phyloP scores from a whole-genome alignment of 2,113 vertebrate genomes.

The Rhabdornis inornatus region DNA sequence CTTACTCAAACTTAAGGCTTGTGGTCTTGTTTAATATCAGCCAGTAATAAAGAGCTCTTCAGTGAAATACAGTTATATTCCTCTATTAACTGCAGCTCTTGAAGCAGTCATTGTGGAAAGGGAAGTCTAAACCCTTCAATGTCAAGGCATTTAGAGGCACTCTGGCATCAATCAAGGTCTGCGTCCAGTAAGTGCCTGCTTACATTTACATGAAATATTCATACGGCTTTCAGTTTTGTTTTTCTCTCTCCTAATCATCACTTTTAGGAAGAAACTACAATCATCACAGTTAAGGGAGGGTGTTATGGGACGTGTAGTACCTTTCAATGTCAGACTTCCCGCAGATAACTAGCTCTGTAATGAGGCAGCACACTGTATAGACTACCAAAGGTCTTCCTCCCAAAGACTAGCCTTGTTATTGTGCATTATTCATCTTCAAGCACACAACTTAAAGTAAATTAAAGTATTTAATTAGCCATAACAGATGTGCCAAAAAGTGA shows the following conservation, averaged over 20 bases:
- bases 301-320: conserved; percentile 81
- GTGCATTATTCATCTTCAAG: conserved; percentile 68
- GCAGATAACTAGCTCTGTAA: conserved; percentile 82
- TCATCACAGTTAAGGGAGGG: conserved; percentile 90
- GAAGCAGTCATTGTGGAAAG: conserved; percentile 81
- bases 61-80: conserved; percentile 89
- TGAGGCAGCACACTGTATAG: conserved; percentile 78
- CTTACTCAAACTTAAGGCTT: conserved; percentile 73
- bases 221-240: conserved; percentile 94
- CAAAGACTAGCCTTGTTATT: conserved; percentile 71
- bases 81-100: conserved; percentile 85
- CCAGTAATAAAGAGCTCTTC: conserved; percentile 93
- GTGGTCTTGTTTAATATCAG: conserved; percentile 85
- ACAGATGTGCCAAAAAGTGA: conserved; percentile 72
- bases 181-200: conserved; percentile 94
- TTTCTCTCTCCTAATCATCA: conserved; percentile 94
- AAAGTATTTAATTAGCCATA: conserved; percentile 80
- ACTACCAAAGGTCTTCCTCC: conserved; percentile 79
- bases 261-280: conserved; percentile 93
- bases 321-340: conserved; percentile 85
- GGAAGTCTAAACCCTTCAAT: conserved; percentile 87
- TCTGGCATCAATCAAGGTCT: conserved; percentile 93
- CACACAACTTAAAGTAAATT: conserved; percentile 75
- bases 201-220: conserved; percentile 99
- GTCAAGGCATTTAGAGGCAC: conserved; percentile 90